Conservation (phyloP, 2,888 invertebrate genomes). For the Erebia palarica region DNA sequence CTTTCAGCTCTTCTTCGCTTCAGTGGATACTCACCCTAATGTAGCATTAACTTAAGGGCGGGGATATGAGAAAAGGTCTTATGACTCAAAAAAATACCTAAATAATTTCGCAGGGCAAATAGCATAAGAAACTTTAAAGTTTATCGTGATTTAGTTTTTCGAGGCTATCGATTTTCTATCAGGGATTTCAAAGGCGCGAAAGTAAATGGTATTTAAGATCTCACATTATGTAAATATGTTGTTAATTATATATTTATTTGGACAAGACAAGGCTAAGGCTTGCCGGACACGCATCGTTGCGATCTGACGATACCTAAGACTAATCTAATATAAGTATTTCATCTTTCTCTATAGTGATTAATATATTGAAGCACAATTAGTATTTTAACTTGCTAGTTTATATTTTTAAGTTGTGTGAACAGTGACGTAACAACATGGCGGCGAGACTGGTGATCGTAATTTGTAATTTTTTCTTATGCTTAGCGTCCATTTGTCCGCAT, state of each 20-base stretch:
- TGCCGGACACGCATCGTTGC: slow-evolving; percentile 34
- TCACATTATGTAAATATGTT: slow-evolving; percentile 24
- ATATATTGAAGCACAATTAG: slow-evolving; percentile 42
- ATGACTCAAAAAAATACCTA: neutral
- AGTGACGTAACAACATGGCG: slow-evolving; percentile 12
- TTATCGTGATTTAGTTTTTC: neutral
- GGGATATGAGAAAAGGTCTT: neutral
- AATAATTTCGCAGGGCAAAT: neutral
- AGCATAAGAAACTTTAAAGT: too few relatives aligned
- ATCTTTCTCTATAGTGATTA: slow-evolving; percentile 38
- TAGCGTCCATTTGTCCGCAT: too few relatives aligned
- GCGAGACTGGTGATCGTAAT: neutral
- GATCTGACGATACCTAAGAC: slow-evolving; percentile 41
- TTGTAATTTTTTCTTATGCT: neutral
- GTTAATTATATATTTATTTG: slow-evolving; percentile 42
- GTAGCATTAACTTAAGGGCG: neutral
- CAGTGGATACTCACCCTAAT: neutral
- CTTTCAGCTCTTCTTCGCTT: neutral
- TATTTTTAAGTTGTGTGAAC: slow-evolving; percentile 18
- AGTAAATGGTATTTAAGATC: neutral
- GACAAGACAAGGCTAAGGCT: slow-evolving; percentile 28
- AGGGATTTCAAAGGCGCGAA: neutral
- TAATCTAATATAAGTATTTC: slow-evolving; percentile 39
- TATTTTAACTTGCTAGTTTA: slow-evolving; percentile 41
- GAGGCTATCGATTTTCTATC: neutral